phyloP scores from a whole-genome alignment of 2,888 invertebrate species.

The Mayetiola destructor region DNA sequence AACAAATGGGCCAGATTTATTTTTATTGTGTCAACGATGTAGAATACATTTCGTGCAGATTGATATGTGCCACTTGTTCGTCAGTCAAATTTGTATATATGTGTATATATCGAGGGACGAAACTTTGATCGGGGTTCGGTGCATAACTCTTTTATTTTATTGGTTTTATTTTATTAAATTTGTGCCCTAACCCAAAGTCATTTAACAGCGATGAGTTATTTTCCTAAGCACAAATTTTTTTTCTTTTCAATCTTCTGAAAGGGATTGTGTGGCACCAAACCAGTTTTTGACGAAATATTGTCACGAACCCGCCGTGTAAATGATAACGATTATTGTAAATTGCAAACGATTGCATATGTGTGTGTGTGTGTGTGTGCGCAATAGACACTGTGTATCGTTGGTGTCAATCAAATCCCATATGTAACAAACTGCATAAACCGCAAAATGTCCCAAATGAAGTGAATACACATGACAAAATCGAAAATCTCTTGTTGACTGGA shows the following conservation, averaged over 20 bases:
- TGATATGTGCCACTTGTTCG: conserved; percentile 5
- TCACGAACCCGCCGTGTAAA: conserved; percentile 1
- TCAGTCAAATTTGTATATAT: too few relatives aligned
- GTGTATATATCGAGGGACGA: too few relatives aligned
- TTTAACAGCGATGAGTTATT: conserved; percentile 2
- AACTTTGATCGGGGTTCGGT: neutral
- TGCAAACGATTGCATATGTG: too few relatives aligned
- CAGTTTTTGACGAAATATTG: neutral
- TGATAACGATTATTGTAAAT: conserved; percentile 13
- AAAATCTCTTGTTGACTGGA: too few relatives aligned
- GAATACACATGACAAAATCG: neutral
- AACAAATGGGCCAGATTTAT: conserved; percentile 8
- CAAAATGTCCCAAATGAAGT: neutral
- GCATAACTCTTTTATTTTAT: conserved; percentile 5
- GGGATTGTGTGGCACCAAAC: neutral
- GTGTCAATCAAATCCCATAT: conserved; percentile 5
- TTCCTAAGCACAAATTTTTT: conserved; percentile 1
- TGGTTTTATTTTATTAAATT: conserved; percentile 12
- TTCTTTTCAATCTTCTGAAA: neutral
- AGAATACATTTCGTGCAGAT: neutral
- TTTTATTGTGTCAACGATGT: neutral
- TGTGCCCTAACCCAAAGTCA: neutral
- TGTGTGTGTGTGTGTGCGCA: conserved; percentile 5
- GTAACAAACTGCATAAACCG: conserved; percentile 2
- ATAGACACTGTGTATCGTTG: neutral